These are phyloP conservation scores for Cerastoderma edule DNA, from an alignment of 2,888 invertebrate genomes.

Conservation along the genomic window DNA sequence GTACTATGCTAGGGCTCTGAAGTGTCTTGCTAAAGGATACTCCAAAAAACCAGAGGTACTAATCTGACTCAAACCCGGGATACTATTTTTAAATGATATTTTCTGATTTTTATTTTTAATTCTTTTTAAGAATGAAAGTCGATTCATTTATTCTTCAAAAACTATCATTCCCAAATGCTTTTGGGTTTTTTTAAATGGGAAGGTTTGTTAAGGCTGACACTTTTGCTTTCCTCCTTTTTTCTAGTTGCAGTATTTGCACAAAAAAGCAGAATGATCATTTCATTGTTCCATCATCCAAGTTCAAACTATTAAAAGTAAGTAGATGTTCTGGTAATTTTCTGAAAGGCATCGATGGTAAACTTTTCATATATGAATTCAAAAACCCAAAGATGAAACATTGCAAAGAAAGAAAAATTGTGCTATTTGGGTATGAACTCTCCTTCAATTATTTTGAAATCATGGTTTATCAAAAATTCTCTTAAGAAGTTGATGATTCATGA, in stretches of 20 bases:
- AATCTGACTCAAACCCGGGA: too few species aligned
- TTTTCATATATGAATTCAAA: neutral
- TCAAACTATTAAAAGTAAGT: constrained; percentile 80
- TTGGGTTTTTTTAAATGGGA: neutral
- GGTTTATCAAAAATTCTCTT: neutral
- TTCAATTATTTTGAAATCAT: neutral
- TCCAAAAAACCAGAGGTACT: too few species aligned
- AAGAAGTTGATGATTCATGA: neutral
- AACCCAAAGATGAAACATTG: neutral
- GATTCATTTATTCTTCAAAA: neutral
- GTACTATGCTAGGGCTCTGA: too few species aligned
- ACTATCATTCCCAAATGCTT: neutral
- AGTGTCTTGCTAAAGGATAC: too few species aligned
- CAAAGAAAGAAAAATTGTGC: neutral
- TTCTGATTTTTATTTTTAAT: too few species aligned
- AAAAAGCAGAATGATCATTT: constrained; percentile 85
- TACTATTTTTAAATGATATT: too few species aligned
- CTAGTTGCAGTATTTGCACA: constrained; percentile 85
- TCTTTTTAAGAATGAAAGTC: too few species aligned
- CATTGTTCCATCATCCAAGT: constrained; percentile 84
- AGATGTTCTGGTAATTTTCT: too few species aligned
- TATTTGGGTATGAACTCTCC: neutral
- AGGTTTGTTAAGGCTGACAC: neutral
- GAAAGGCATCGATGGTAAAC: too few species aligned
- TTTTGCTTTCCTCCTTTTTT: constrained; percentile 43